Base-by-base conservation (phyloP, 2,113 vertebrate genomes). In the Fregata magnificens region DNA sequence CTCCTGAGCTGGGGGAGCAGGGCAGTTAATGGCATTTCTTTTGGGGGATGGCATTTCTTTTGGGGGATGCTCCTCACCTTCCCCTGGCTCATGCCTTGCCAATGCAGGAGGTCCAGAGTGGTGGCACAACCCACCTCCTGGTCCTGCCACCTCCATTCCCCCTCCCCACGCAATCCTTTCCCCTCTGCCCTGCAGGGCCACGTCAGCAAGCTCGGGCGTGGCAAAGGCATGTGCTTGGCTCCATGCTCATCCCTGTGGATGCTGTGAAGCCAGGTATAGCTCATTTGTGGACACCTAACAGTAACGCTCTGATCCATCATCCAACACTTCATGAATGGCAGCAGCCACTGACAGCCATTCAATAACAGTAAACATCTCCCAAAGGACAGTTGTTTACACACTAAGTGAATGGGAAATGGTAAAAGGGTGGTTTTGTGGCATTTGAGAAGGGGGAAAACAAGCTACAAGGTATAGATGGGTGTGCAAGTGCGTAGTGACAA, bases 121-220 rank as follows among this genome's bases (percentile, higher is more conserved):
- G 26, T 40, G 56, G 18, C 36, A 73, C 42, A 53, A 62, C 9
- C 10, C 32, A 28, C 80, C 12, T 59, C n/a, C 19, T 76, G 49
- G 8, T 44, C 49, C 69, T 50, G 15, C 21, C 5, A 0, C 29
- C 32, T 63, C 32, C 4, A 1, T 40, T 63, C 11, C 13, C n/a
- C 6, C 10, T 63, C 25, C 32, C 59, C 40, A 29, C 1, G 1
- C 15, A 58, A 34, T 9, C 36, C 18, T 66, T 66, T 67, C 29
- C 24, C 25, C 17, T 55, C 22, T 11, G 4, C 24, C 21, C 58
- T 10, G 12, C 52, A 71, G 2, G 6, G 40, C 21, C 28, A 15
- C 0, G 1, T 52, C 45, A 70, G n/a, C 19, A 47, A 77, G 32
- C 16, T 31, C 13, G 1, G 4, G 2, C 34, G 14, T 12, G 67